Percentiles rank a stretch among this genome's conserved stretches.
These are phyloP conservation scores for Sceloporus undulatus DNA, from an alignment of 2,113 vertebrate species.

Conservation along the genomic window DNA sequence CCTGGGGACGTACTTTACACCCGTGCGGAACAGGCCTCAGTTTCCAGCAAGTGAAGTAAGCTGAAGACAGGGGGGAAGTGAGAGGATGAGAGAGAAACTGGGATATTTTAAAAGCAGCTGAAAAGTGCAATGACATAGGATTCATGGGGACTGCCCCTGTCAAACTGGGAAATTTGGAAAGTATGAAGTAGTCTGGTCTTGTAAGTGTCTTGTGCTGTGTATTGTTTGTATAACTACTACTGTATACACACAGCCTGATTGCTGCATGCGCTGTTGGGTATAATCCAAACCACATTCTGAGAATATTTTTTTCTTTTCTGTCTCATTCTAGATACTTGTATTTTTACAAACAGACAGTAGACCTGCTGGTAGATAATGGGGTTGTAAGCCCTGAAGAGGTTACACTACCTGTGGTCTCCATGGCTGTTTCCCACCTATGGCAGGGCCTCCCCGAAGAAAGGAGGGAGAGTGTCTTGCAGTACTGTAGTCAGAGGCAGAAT, in stretches of 20 bases:
- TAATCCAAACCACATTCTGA: constrained; percentile 40
- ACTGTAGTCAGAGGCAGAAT: constrained; percentile 65
- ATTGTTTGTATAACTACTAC: neutral
- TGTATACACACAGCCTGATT: neutral
- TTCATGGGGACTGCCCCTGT: neutral
- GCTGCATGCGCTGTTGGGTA: neutral
- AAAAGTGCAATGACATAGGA: too few species aligned
- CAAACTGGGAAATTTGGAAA: neutral
- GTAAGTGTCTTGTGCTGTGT: neutral
- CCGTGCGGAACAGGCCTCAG: too few species aligned
- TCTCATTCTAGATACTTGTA: constrained; percentile 81
- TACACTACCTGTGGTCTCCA: constrained; percentile 80
- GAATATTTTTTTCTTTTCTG: constrained; percentile 48
- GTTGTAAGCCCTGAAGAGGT: constrained; percentile 75
- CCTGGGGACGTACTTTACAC: too few species aligned
- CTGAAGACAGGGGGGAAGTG: too few species aligned
- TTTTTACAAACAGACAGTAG: constrained; percentile 86
- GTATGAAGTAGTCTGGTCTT: neutral
- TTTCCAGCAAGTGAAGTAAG: too few species aligned
- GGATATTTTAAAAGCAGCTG: too few species aligned
- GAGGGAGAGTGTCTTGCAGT: constrained; percentile 73
- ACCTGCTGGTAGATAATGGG: constrained; percentile 76
- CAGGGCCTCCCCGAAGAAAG: constrained; percentile 80
- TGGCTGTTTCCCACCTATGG: constrained; percentile 85
- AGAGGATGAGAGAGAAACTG: too few species aligned